Base-by-base conservation (phyloP, 2,113 vertebrate species). In the Gallinago paraguaiae region DNA sequence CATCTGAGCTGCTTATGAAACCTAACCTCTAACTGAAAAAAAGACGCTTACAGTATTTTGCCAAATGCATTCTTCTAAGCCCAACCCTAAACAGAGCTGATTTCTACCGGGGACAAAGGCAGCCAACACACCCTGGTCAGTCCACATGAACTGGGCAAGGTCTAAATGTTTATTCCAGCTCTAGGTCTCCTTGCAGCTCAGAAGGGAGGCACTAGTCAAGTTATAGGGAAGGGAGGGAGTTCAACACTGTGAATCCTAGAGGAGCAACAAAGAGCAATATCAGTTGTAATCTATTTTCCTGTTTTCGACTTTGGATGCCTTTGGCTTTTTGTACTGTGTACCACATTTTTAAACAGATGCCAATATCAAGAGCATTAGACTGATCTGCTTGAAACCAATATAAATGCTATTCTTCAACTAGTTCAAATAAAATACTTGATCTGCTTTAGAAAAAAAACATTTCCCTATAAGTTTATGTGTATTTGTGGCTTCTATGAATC, bases 61-160 rank as follows among this genome's bases (percentile, higher is more conserved):
- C 82, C 70, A 95, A 91, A 90, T 7, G 22, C 86, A 90, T 90
- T 92, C 70, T 90, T 81, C n/a, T 72, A 76, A 86, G 57, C 71
- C 46, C 75, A 91, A 24, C 63, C 80, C 78, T 77, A 87, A 45
- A 33, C 1, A 69, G 59, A 63, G 37, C 5, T 82, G 27, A 65
- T 45, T 94, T 74, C 61, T 79, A 1, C 15, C 11, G 24, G 63
- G 48, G 74, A 68, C 71, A 92, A 82, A 35, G 75, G 35, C 68
- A 88, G 65, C 24, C 53, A 86, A 46, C 53, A 67, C 30, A 12
- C n/a, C 37, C 12, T 3, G 0, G 16, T 30, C 41, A 65, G 54
- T 12, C 14, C 39, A 45, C 37, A 41, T 31, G 41, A 88, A 68
- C 43, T 24, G n/a, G 41, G 46, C 37, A 82, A 35, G 59, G 19